Base-by-base conservation (phyloP, 2,113 vertebrate genomes). In the Emydura subglobosa region DNA sequence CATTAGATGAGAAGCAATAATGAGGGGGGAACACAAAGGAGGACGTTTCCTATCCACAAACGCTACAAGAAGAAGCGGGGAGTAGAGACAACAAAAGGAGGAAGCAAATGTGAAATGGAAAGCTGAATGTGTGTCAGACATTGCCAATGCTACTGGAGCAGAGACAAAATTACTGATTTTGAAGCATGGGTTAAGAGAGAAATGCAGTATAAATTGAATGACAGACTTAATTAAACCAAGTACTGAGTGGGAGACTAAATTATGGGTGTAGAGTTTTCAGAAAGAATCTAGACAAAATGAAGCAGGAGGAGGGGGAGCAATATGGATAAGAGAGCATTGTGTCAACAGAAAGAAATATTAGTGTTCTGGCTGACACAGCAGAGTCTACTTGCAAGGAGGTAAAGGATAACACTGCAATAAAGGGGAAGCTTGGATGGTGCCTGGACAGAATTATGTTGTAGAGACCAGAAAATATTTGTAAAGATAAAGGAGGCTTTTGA, bases 221-320 rank as follows among this genome's bases (percentile, higher is more conserved):
- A 97, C 96, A 97, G 96, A 97, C 96, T 97, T 96, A 96, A 97
- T 96, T 96, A 95, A 97, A 95, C 96, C 94, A 95, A 97, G 94
- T 96, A 96, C n/a, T 92, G 94, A 97, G 96, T 96, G 96, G 96
- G 96, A 97, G 96, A 96, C 94, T 96, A 96, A 97, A 97, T 95
- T 95, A 95, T 83, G 59, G 86, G 94, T 91, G 89, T 93, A 82
- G 85, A 91, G 82, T 95, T 97, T 97, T 94, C 87, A 68, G 79
- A 93, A 93, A 87, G 79, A 96, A 90, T 79, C 68, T 85, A 96
- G 96, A 91, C 95, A 93, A 96, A 96, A 89, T 95, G 91, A 95
- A 96, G 79, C 90, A 90, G 92, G 91, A 95, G 91, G 89, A 93
- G 85, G 92, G 93, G 83, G 89, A 89, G 94, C 95, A 96, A 96